These are phyloP conservation scores for Heteronetta atricapilla DNA, from an alignment of 2,113 vertebrate genomes.

Conservation along the genomic window DNA sequence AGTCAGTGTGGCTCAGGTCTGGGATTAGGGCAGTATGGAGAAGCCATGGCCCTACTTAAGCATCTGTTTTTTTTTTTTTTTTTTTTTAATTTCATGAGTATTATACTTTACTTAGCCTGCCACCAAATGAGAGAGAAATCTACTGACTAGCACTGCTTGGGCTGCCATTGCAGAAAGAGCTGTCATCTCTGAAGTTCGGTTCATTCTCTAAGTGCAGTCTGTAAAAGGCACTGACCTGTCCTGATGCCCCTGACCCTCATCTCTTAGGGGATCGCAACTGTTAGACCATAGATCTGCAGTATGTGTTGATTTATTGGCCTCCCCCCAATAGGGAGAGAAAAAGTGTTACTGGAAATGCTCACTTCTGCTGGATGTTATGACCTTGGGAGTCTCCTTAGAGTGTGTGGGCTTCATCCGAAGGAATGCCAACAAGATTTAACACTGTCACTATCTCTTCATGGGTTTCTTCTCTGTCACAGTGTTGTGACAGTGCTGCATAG, in stretches of 20 bases:
- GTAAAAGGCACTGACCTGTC: not conserved
- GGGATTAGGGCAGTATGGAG: not conserved
- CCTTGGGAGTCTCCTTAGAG: not conserved
- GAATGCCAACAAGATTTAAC: not conserved
- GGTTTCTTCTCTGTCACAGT: not conserved
- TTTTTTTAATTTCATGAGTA: not conserved
- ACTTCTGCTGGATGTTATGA: not conserved
- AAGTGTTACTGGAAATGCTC: not conserved
- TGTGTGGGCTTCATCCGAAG: not conserved
- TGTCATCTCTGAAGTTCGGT: not conserved
- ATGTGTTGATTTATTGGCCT: not conserved
- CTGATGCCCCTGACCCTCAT: not conserved
- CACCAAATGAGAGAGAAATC: not conserved
- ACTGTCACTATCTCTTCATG: not conserved
- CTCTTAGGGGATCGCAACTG: not conserved
- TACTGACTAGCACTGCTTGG: not conserved
- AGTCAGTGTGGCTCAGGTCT: not conserved
- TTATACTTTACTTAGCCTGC: not conserved
- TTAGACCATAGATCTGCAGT: not conserved
- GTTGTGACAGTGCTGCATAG: not conserved
- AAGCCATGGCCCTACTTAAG: not conserved
- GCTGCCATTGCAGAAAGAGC: not conserved
- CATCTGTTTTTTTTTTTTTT: not conserved
- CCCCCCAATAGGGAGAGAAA: not conserved
- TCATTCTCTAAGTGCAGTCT: not conserved